Evolutionary conservation across 2,888 invertebrate species (phyloP).

Genomic region (Operophtera brumata): DNA sequence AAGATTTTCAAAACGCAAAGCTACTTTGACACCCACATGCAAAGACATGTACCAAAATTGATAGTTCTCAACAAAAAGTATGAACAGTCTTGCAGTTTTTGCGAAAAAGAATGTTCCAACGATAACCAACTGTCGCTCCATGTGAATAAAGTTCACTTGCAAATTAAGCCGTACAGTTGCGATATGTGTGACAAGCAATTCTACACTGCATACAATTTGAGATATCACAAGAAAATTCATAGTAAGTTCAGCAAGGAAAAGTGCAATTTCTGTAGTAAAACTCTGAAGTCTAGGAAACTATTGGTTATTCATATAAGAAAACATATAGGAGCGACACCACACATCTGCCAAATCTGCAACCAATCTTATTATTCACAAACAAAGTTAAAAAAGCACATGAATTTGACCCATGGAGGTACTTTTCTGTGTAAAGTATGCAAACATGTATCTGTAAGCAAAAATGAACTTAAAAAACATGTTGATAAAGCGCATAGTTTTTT

Average conservation of each 20-base stretch:
- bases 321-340: conserved; percentile 65
- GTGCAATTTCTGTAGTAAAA: conserved; percentile 63
- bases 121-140: conserved; percentile 65
- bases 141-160: conserved; percentile 69
- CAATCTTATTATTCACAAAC: conserved; percentile 56
- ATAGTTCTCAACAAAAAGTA: conserved; percentile 37
- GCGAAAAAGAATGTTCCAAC: conserved; percentile 61
- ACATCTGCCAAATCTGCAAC: conserved; percentile 57
- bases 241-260: conserved; percentile 51
- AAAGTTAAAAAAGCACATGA: conserved; percentile 58
- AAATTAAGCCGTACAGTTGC: conserved; percentile 68
- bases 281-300: conserved; percentile 54
- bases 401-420: conserved; percentile 57
- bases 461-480: conserved; percentile 55
- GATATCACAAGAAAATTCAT: conserved; percentile 62
- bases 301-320: conserved; percentile 67
- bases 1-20: conserved; percentile 54
- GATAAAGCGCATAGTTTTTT: conserved; percentile 54
- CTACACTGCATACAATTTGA: conserved; percentile 62
- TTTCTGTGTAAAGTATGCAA: conserved; percentile 64
- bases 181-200: conserved; percentile 72
- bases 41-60: conserved; percentile 54
- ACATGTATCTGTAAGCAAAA: conserved; percentile 50
- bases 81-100: conserved; percentile 63
- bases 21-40: conserved; percentile 54